These are phyloP conservation scores for Cydia amplana DNA, from an alignment of 1,140 invertebrate species.

Conservation along the genomic window DNA sequence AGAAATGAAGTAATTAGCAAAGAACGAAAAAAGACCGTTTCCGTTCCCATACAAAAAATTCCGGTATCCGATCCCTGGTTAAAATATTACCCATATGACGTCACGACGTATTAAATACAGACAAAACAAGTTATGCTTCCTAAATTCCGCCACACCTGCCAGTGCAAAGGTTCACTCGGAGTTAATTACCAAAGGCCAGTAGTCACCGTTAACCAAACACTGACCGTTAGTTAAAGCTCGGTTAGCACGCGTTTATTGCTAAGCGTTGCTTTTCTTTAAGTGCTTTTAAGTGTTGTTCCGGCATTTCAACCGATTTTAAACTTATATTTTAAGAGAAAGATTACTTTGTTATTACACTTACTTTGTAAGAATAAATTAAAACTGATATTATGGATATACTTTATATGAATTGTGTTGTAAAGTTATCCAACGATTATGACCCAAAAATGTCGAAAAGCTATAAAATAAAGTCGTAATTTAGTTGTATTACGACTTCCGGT, in stretches of 20 bases:
- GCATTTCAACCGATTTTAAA: background rate
- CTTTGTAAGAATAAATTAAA: background rate
- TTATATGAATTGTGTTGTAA: background rate
- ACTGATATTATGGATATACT: background rate
- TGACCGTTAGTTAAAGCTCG: slow-evolving; percentile 30
- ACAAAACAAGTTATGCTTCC: background rate
- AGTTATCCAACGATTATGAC: background rate
- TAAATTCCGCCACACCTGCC: slow-evolving; percentile 11
- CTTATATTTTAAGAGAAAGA: background rate
- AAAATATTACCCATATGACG: background rate
- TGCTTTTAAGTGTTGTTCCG: slow-evolving; percentile 4
- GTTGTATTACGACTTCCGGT: background rate
- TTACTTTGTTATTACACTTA: background rate
- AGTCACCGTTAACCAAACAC: slow-evolving; percentile 24
- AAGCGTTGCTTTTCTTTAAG: slow-evolving; percentile 3
- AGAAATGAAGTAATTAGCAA: too few species aligned
- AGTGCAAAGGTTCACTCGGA: slow-evolving; percentile 10
- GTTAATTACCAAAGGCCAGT: slow-evolving; percentile 12
- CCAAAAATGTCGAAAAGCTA: too few species aligned
- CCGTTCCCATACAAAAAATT: too few species aligned
- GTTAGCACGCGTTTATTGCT: slow-evolving; percentile 25
- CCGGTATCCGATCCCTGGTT: too few species aligned
- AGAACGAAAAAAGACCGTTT: too few species aligned
- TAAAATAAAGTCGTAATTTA: too few species aligned
- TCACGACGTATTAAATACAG: background rate